These are phyloP conservation scores for Erebia ligea DNA, from an alignment of 2,888 invertebrate genomes.

Conservation along the genomic window DNA sequence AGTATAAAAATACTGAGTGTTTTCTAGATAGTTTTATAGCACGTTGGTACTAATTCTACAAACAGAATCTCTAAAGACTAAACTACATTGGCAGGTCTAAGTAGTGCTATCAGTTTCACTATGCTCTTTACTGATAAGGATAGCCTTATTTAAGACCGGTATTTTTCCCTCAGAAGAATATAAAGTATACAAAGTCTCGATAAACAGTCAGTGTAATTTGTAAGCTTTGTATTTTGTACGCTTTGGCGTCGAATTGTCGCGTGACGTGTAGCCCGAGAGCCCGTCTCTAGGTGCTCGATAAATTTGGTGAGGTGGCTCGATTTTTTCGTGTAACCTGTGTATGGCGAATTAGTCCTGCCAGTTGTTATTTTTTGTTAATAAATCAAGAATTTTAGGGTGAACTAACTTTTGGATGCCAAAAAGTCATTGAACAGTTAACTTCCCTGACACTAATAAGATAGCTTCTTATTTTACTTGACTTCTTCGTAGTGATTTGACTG, in stretches of 20 bases:
- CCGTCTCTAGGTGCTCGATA: not conserved
- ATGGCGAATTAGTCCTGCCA: not conserved
- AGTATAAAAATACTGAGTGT: not conserved
- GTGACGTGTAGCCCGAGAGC: slow-evolving; percentile 1
- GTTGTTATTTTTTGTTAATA: not conserved
- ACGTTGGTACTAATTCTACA: no score
- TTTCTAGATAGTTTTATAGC: not conserved
- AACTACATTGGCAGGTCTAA: no score
- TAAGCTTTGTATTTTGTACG: not conserved
- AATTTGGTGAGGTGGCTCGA: not conserved
- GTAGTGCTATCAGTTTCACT: no score
- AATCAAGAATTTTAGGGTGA: not conserved
- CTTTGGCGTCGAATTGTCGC: slow-evolving; percentile 5
- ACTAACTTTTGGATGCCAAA: not conserved
- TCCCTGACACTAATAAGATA: no score
- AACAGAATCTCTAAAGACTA: no score
- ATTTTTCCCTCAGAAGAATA: no score
- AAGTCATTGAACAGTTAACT: no score
- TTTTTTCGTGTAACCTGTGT: not conserved
- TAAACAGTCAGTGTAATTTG: slow-evolving; percentile 19
- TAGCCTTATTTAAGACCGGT: no score
- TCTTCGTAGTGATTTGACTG: no score
- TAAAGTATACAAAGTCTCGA: not conserved
- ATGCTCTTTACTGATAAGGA: no score
- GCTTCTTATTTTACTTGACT: no score